Conservation (phyloP, 2,888 invertebrate species). For the Atethmia centrago region DNA sequence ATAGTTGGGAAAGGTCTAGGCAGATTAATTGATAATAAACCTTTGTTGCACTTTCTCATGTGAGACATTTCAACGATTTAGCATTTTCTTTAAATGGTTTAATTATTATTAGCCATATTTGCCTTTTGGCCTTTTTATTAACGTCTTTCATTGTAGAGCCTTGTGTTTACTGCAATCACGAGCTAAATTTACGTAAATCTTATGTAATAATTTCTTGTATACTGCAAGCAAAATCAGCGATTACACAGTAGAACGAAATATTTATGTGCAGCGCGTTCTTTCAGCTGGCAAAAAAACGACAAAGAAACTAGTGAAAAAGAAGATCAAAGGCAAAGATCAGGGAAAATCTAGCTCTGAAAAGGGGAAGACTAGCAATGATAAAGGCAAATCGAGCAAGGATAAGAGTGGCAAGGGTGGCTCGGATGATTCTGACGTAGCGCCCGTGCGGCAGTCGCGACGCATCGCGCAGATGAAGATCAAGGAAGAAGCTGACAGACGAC, state of each 20-base stretch:
- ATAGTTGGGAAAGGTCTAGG: no score
- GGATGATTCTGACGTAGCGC: slow-evolving; percentile 82
- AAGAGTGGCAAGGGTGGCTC: slow-evolving; percentile 62
- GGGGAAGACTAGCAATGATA: slow-evolving; percentile 41
- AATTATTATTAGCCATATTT: not conserved
- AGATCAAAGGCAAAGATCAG: slow-evolving; percentile 67
- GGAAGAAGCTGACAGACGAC: slow-evolving; percentile 95
- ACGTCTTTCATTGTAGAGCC: not conserved
- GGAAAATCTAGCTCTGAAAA: slow-evolving; percentile 66
- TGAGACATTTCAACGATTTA: not conserved
- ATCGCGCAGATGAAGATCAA: slow-evolving; percentile 97
- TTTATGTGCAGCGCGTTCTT: slow-evolving; percentile 19
- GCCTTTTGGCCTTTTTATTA: not conserved
- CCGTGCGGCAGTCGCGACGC: slow-evolving; percentile 94
- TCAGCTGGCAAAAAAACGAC: slow-evolving; percentile 83
- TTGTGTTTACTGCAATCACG: not conserved
- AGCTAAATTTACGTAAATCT: not conserved
- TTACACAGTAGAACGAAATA: not conserved
- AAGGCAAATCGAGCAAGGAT: slow-evolving; percentile 59
- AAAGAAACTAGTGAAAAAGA: slow-evolving; percentile 80
- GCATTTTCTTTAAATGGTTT: not conserved
- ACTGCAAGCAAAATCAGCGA: not conserved
- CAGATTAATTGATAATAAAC: slow-evolving; percentile 2
- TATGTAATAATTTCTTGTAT: no score
- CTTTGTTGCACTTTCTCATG: not conserved